Percentiles rank a stretch among this genome's conserved stretches.
phyloP scores from a whole-genome alignment of 2,113 vertebrate genomes.

The Pristiophorus japonicus region DNA sequence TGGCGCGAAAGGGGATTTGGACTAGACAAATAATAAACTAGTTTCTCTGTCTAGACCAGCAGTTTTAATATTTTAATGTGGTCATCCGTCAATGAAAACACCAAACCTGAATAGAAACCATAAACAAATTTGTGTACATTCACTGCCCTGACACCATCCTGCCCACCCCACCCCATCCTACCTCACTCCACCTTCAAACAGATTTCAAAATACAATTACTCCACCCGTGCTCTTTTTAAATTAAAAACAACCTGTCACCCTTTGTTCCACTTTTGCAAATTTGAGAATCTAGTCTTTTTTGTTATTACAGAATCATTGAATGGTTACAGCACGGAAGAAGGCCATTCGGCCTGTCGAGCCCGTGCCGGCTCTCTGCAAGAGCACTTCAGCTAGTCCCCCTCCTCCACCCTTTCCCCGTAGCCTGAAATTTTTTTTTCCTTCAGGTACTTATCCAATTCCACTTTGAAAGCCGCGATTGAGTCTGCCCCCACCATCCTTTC shows the following conservation, averaged over 20 bases:
- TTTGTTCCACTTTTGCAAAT: background rate
- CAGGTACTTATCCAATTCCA: no score
- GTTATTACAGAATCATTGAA: no score
- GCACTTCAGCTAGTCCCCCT: no score
- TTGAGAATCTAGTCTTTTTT: background rate
- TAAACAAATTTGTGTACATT: background rate
- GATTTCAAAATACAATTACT: background rate
- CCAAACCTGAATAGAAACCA: background rate
- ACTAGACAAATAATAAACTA: background rate
- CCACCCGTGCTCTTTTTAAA: background rate
- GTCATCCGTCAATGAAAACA: background rate
- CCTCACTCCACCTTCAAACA: background rate
- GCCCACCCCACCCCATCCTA: background rate
- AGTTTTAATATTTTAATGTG: background rate
- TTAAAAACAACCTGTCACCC: background rate
- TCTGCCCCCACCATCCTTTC: no score
- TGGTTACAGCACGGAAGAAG: no score
- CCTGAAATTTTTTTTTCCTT: no score
- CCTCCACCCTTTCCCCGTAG: no score
- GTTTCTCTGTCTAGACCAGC: background rate
- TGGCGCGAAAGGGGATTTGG: background rate
- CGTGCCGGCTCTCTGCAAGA: no score
- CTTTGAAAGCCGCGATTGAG: no score
- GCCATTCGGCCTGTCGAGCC: no score
- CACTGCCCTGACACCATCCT: background rate